Evolutionary conservation across 2,113 vertebrate species (phyloP), one percentile per base, ranked within the genome.

Genomic region (Nanger granti): DNA sequence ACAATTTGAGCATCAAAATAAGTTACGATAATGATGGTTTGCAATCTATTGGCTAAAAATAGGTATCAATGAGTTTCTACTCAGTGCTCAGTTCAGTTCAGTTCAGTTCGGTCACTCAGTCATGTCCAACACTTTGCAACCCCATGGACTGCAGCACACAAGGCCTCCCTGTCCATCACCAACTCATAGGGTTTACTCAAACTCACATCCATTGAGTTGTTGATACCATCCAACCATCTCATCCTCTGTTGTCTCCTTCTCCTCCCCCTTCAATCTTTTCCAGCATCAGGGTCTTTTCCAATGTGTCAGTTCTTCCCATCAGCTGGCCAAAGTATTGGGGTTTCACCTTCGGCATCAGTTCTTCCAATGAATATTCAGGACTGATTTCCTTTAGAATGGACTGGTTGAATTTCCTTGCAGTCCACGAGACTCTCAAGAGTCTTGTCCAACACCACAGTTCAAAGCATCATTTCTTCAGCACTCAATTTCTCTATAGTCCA

Each of bases 21-120:
- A 93, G 57, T 92, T n/a, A 4, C 11, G 12, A 69, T 47, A 41
- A 44, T 82, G 94, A 85, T 64, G 12, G 12, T 80, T 54, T 85
- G 34, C 79, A 95, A 60, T 7, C 22, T 44, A 41, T 37, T 79
- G 34, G 80, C 47, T 57, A 84, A 96, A 93, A 93, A 92, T 89
- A 57, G 2, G 3, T 76, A 79, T 44, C 29, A 59, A 12, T 84
- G 5, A 83, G 31, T 57, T 31, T 17, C 44, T 10, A 88, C 1
- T 80, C 26, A 76, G 8, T 37, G 18, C 34, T 20, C 17, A 69
- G 8, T 69, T 69, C 20, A 41, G 69, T 41, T 10, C n/a, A 76
- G 69, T 69, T 69, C 66, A 69, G 20, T 69, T 69, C 66, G n/a
- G n/a, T 76, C 37, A 41, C 20, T 41, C 73, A 41, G 37, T 41